These are phyloP conservation scores for Oncopeltus fasciatus DNA, from an alignment of 1,140 invertebrate genomes.

Conservation along the genomic window DNA sequence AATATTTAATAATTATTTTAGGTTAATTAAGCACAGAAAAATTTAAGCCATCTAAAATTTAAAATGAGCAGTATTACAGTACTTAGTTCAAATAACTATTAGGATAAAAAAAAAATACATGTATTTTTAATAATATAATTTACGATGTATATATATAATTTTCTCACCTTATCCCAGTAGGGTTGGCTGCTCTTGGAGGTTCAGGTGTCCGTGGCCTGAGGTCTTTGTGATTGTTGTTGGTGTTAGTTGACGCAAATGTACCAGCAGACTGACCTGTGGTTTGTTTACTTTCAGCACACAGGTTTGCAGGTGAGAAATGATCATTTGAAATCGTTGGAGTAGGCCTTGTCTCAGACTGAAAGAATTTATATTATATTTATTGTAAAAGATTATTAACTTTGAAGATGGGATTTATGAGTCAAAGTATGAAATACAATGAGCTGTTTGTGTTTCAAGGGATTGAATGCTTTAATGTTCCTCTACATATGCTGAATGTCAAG, in stretches of 20 bases:
- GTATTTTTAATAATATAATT: too few species aligned
- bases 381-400: neutral
- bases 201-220: neutral
- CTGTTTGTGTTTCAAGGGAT: too few species aligned
- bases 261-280: neutral
- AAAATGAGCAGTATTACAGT: too few species aligned
- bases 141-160: too few species aligned
- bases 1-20: too few species aligned
- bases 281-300: constrained; percentile 9
- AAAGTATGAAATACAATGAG: too few species aligned
- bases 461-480: too few species aligned
- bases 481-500: too few species aligned
- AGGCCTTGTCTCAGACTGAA: constrained; percentile 16
- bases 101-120: too few species aligned
- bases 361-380: neutral
- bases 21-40: too few species aligned
- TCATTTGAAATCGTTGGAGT: neutral
- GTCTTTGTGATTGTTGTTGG: constrained; percentile 18
- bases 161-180: constrained; percentile 5
- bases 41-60: too few species aligned
- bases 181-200: constrained; percentile 10
- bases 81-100: too few species aligned
- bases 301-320: constrained; percentile 16
- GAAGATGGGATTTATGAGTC: neutral
- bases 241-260: constrained; percentile 6